Conservation (phyloP, 1,140 invertebrate species). For the Lordiphosa mommai region DNA sequence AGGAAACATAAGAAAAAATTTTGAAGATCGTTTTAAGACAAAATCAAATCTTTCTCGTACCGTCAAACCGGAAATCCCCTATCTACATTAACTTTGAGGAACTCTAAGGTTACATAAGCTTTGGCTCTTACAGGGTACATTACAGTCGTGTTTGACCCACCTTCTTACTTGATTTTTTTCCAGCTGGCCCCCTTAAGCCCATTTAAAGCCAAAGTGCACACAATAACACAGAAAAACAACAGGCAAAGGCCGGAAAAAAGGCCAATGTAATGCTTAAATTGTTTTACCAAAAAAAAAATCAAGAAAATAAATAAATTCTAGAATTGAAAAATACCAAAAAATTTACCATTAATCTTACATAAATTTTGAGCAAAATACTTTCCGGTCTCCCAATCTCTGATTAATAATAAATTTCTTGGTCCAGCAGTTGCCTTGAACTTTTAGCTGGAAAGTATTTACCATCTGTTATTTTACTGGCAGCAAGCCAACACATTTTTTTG, state of each 20-base stretch:
- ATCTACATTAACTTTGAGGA: no score
- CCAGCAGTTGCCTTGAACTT: background rate
- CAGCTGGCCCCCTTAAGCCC: slow-evolving; percentile 37
- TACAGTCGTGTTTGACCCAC: no score
- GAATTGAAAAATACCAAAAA: background rate
- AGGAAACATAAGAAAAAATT: no score
- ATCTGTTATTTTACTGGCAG: slow-evolving; percentile 18
- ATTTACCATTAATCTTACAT: background rate
- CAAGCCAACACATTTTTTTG: slow-evolving; percentile 3
- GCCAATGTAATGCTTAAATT: slow-evolving; percentile 48
- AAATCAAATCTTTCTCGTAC: no score
- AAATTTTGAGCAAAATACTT: background rate
- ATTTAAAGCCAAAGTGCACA: slow-evolving; percentile 40
- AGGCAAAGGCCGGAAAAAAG: slow-evolving; percentile 19
- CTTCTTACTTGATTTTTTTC: background rate
- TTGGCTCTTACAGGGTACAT: no score
- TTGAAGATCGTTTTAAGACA: no score
- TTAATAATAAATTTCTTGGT: slow-evolving; percentile 17
- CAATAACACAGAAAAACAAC: slow-evolving; percentile 2
- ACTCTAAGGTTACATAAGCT: no score
- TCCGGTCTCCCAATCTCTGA: background rate
- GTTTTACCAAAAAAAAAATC: slow-evolving; percentile 33
- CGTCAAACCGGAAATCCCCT: no score
- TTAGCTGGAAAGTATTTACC: background rate
- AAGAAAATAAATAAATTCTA: slow-evolving; percentile 11